Evolutionary conservation across 64 coral and sea anemone genomes (phyloP), one percentile per base, ranked within the genome.

Genomic region (Montipora cactus): DNA sequence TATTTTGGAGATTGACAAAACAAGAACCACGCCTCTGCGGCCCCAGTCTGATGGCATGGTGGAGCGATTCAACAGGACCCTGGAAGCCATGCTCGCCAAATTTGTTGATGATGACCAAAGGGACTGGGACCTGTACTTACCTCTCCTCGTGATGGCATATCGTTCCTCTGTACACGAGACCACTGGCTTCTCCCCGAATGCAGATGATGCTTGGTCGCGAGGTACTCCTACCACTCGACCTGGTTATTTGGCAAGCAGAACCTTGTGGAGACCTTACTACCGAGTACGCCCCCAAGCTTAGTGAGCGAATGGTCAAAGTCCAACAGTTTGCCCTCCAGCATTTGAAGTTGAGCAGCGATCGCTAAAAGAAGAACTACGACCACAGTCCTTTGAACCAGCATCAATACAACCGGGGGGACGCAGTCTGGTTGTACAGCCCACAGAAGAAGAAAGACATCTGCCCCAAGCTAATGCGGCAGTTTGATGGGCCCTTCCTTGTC

Each of bases 1-100:
- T 3, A 44, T 91, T 12, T 3, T 82, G 2, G 66, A 73, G 23
- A 55, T 72, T 81, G 14, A 82, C 12, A 48, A 91, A 28, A 73
- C 69, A 20, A 73, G 69, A 9, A 91, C 15, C 79, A 78, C 44
- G 47, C 77, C 14, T 81, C 89, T 22, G 14, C 50, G 59, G 8
- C 81, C 7, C 14, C 80, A 91, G 2, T 95, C 93, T 0, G 93
- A 95, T 9, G 81, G 93, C 8, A 95, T 90, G 93, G 80, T 91
- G 14, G 93, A 95, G 78, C 16, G 80, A 16, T 87, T 79, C 23
- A 95, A 95, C 58, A 49, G 59, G 18, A 95, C 81, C 5, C 45
- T 95, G 1, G 67, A 87, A 44, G 58, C 8, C 46, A 84, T 90
- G 71, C 21, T 85, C 2, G 47, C 79, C 5, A 85, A 85, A 37